These are phyloP conservation scores for Orthosia gracilis DNA, from an alignment of 2,888 invertebrate genomes.

Conservation along the genomic window DNA sequence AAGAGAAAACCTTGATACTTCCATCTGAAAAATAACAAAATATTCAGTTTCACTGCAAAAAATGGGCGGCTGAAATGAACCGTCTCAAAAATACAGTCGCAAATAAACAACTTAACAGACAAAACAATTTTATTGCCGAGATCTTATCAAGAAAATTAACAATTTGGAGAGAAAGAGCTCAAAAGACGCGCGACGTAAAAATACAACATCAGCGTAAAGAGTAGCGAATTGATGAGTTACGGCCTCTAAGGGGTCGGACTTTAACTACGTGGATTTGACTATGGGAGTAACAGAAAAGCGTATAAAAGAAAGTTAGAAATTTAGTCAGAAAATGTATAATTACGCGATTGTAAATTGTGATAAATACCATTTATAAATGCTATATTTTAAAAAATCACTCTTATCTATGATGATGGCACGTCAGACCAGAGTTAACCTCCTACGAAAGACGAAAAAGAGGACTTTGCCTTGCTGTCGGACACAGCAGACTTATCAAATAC, in stretches of 20 bases:
- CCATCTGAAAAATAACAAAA: background rate
- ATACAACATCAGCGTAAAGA: constrained; percentile 51
- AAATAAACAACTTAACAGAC: constrained; percentile 29
- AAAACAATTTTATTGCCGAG: constrained; percentile 43
- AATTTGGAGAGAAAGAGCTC: constrained; percentile 50
- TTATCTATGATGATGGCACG: too few relatives aligned
- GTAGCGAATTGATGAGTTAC: constrained; percentile 60
- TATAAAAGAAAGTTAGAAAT: background rate
- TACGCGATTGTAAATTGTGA: too few relatives aligned
- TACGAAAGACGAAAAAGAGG: too few relatives aligned
- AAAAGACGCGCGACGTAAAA: constrained; percentile 49
- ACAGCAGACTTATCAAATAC: too few relatives aligned
- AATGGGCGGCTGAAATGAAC: background rate
- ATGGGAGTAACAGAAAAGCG: background rate
- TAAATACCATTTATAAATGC: too few relatives aligned
- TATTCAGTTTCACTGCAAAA: background rate
- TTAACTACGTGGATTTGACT: constrained; percentile 35
- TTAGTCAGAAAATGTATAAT: too few relatives aligned
- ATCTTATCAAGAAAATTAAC: constrained; percentile 61
- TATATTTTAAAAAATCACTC: too few relatives aligned
- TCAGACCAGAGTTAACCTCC: too few relatives aligned
- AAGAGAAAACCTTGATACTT: background rate
- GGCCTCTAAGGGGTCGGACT: constrained; percentile 18
- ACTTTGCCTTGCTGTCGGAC: too few relatives aligned
- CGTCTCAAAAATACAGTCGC: constrained; percentile 11